A percentile compares a stretch with the other conserved stretches of the same genome.
Conservation (phyloP, 92 coral and sea anemone genomes). For the Palythoa caribaeorum region DNA sequence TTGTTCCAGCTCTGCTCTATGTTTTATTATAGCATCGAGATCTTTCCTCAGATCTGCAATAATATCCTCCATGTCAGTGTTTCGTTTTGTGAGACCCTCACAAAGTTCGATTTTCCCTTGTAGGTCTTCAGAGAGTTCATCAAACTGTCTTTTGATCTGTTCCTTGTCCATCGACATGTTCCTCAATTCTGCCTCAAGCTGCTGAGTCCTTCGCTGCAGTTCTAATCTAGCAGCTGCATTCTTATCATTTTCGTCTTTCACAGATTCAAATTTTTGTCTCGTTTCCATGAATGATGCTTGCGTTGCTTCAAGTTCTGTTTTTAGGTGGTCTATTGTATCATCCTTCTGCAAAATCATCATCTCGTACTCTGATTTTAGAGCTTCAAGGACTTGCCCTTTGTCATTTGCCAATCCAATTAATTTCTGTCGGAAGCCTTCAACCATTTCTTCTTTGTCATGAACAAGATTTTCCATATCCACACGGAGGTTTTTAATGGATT, state of each 20-base stretch:
- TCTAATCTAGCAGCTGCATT: conserved; percentile 50
- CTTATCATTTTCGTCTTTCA: conserved; percentile 30
- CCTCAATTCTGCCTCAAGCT: conserved; percentile 35
- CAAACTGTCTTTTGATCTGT: neutral
- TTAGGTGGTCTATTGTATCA: conserved; percentile 42
- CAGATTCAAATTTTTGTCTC: conserved; percentile 12
- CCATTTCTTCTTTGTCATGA: conserved; percentile 71
- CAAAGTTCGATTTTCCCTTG: conserved; percentile 12
- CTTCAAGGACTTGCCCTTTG: conserved; percentile 51
- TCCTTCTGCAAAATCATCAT: conserved; percentile 44
- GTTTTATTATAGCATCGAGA: conserved; percentile 33
- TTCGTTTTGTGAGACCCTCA: conserved; percentile 26
- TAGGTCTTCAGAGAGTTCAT: neutral
- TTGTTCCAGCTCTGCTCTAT: conserved; percentile 51
- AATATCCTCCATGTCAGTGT: conserved; percentile 35
- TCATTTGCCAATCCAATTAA: conserved; percentile 54
- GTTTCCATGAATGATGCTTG: conserved; percentile 14
- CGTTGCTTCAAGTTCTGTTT: conserved; percentile 44
- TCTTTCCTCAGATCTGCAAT: conserved; percentile 30
- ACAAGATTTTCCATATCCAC: conserved; percentile 74
- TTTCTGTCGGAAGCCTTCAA: conserved; percentile 67
- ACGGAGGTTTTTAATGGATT: conserved; percentile 72
- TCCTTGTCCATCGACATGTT: conserved; percentile 32
- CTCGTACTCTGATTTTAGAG: conserved; percentile 38
- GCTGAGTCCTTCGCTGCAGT: conserved; percentile 15